These are phyloP conservation scores for Mus pahari DNA, from an alignment of 2,113 vertebrate species.

Conservation along the genomic window DNA sequence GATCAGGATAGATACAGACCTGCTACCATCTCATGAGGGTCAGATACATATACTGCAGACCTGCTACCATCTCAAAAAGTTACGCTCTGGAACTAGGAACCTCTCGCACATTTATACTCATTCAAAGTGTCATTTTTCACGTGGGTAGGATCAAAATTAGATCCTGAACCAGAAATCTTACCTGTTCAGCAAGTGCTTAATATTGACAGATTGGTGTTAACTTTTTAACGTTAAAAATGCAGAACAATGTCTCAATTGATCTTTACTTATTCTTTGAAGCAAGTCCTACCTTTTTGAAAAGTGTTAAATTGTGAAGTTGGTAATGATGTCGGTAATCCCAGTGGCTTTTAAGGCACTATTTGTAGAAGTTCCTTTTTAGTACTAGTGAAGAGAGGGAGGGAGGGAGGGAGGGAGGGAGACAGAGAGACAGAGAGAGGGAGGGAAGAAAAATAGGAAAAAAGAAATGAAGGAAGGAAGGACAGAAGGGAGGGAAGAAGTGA, in stretches of 20 bases:
- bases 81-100: not conserved
- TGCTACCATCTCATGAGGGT: not conserved
- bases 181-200: slow-evolving; percentile 8
- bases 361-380: not conserved
- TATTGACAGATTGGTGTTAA: not conserved
- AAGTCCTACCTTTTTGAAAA: not conserved
- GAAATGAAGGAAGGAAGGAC: not conserved
- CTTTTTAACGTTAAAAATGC: not conserved
- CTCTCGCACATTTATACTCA: not conserved
- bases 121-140: not conserved
- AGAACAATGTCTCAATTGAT: not conserved
- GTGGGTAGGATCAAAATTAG: not conserved
- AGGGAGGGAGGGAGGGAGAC: too few relatives aligned
- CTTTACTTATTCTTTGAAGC: not conserved
- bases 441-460: not conserved
- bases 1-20: not conserved
- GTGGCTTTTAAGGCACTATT: not conserved
- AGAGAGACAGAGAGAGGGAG: rapidly evolving
- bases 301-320: slow-evolving; percentile 11
- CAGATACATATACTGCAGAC: too few relatives aligned
- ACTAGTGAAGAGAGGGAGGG: too few relatives aligned
- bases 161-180: not conserved
- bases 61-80: not conserved
- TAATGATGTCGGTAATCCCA: not conserved
- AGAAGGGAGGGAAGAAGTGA: not conserved